Base-by-base conservation (phyloP, 1,140 invertebrate genomes). In the Tribolium castaneum region DNA sequence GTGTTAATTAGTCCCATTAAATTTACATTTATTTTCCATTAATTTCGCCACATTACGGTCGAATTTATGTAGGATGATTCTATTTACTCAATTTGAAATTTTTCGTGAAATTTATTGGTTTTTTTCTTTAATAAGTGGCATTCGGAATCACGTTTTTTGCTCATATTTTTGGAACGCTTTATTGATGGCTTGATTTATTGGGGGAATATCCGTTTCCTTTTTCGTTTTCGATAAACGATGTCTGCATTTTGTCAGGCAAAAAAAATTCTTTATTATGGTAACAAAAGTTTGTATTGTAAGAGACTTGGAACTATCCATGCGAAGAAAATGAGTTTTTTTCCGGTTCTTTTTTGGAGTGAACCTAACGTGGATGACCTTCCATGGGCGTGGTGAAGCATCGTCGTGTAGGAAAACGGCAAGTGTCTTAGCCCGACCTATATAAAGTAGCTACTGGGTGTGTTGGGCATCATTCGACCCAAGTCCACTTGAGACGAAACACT, bases 381-480 rank as follows among this genome's bases (percentile, higher is more conserved):
- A 74, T 73, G 79, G 75, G 75, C 71, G 75, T 79, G 78, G 78
- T 79, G 73, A 71, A 59, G 76, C 59, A 72, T 56, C 35, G 25
- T 14, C 50, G 19, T 54, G 50, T 73, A 73, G 50, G 71, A 73
- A 72, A 72, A 49, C 39, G 39, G 70, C 30, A 35, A 52, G 72
- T 35, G 12, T 14, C 50, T 51, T 16, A 75, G 51, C 16, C 72
- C 72, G 72, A 75, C 72, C 72, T 75, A 75, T 75, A 75, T 75
- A 75, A 75, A 45, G 25, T 45, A 56, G 51, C 51, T 35, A 59
- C 52, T 13, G 59, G 59, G 59, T 51, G 49, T 30, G 25, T 30
- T 73, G 52, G 49, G n/a, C 14, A 73, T 52, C 71, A 73, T 51
- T 73, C 22, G 45, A 73, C 22, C 22, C 52, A 22, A 54, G 25